Evolutionary conservation across 2,888 invertebrate genomes (phyloP).

Genomic region (Acheta domesticus): DNA sequence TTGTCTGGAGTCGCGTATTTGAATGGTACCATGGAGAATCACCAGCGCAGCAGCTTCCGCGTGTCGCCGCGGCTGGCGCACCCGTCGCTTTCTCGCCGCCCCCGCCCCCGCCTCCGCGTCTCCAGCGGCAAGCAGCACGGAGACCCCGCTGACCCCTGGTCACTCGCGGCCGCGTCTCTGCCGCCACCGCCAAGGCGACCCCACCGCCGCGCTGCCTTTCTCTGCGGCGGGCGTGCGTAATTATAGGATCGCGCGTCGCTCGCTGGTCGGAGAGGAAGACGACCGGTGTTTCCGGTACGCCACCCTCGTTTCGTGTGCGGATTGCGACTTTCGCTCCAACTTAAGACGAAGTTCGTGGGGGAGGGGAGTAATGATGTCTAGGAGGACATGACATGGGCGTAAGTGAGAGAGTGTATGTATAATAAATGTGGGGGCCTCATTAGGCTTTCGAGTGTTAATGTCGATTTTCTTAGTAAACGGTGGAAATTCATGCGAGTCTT

Average conservation of each 20-base stretch:
- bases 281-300: neutral
- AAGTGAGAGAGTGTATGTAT: too few relatives aligned
- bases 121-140: neutral
- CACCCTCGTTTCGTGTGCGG: neutral
- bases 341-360: too few relatives aligned
- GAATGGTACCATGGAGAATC: neutral
- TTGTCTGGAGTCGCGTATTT: neutral
- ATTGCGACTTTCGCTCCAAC: neutral
- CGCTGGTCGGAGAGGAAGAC: neutral
- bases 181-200: neutral
- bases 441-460: too few relatives aligned
- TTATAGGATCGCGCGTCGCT: neutral
- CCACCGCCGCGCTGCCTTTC: neutral
- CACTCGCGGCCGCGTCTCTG: neutral
- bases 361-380: too few relatives aligned
- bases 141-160: neutral
- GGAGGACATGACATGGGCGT: too few relatives aligned
- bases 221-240: neutral
- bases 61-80: neutral
- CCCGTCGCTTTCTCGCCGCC: neutral
- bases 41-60: neutral
- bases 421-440: too few relatives aligned
- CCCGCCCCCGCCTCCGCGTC: neutral
- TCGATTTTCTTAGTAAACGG: too few relatives aligned
- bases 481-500: too few relatives aligned